Evolutionary conservation across 2,113 vertebrate species (phyloP).

Genomic region (Lamprotornis superbus): DNA sequence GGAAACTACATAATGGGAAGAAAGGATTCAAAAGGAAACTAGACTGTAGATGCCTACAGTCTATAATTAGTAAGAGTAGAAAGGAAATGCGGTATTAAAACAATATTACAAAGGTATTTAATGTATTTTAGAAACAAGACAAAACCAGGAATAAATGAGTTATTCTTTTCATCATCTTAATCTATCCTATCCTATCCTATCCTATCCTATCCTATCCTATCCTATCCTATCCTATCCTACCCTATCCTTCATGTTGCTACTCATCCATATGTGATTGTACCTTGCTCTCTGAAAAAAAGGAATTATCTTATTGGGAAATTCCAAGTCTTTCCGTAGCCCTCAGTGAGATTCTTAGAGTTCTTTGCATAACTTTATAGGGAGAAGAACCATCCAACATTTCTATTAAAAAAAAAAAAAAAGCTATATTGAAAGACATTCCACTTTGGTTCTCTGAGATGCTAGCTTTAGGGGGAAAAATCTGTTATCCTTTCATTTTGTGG

Average conservation of each 20-base stretch:
- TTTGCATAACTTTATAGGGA: not conserved
- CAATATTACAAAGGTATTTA: not conserved
- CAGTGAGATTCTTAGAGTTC: not conserved
- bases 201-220: not conserved
- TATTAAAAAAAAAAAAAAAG: not conserved
- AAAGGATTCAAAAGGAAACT: not conserved
- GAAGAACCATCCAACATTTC: not conserved
- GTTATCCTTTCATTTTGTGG: not conserved
- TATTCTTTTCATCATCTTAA: not conserved
- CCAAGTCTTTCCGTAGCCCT: not conserved
- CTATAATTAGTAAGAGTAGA: not conserved
- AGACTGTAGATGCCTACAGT: not conserved
- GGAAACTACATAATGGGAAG: not conserved
- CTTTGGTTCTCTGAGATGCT: not conserved
- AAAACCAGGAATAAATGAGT: not conserved
- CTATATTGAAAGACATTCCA: not conserved
- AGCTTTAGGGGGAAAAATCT: not conserved
- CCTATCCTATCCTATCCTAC: not conserved
- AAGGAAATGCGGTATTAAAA: not conserved
- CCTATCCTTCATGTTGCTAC: not conserved
- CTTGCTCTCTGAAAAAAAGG: not conserved
- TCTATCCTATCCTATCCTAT: not conserved
- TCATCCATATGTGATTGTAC: rapidly evolving
- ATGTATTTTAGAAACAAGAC: not conserved
- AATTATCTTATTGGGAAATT: not conserved